These are phyloP conservation scores for Orthosia cruda DNA, from an alignment of 2,888 invertebrate species.

Conservation along the genomic window DNA sequence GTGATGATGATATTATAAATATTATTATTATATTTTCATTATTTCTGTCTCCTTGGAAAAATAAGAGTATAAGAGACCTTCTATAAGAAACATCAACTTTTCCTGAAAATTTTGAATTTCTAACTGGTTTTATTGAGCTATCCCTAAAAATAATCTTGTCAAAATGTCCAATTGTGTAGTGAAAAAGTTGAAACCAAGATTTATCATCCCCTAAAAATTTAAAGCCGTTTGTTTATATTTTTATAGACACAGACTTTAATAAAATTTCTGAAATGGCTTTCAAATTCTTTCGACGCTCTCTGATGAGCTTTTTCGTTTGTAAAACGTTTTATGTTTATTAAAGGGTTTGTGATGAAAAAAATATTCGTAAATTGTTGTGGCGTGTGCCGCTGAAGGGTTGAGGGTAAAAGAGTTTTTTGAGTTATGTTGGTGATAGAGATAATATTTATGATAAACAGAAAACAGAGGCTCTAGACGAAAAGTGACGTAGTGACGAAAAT, in stretches of 20 bases:
- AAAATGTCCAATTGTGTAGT: not conserved
- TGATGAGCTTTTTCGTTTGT: not conserved
- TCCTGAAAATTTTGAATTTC: too few relatives aligned
- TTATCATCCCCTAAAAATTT: not conserved
- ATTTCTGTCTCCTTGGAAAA: too few relatives aligned
- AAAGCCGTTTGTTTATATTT: slow-evolving; percentile 5
- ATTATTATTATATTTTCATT: too few relatives aligned
- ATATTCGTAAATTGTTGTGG: slow-evolving; percentile 1
- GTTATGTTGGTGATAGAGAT: not conserved
- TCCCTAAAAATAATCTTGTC: not conserved
- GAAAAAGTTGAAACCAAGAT: not conserved
- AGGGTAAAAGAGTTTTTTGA: not conserved
- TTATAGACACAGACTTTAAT: slow-evolving; percentile 2
- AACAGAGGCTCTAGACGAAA: too few relatives aligned
- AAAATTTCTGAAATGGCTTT: slow-evolving; percentile 23
- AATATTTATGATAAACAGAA: too few relatives aligned
- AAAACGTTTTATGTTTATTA: slow-evolving; percentile 11
- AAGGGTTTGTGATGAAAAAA: not conserved
- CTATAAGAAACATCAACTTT: too few relatives aligned
- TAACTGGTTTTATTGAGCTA: not conserved
- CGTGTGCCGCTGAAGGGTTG: not conserved
- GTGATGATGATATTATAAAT: too few relatives aligned
- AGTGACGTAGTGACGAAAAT: too few relatives aligned
- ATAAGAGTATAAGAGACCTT: too few relatives aligned
- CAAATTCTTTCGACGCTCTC: not conserved